Base-by-base conservation (phyloP, 2,797 vertebrate species). In the Pangasius sanitwongsei region DNA sequence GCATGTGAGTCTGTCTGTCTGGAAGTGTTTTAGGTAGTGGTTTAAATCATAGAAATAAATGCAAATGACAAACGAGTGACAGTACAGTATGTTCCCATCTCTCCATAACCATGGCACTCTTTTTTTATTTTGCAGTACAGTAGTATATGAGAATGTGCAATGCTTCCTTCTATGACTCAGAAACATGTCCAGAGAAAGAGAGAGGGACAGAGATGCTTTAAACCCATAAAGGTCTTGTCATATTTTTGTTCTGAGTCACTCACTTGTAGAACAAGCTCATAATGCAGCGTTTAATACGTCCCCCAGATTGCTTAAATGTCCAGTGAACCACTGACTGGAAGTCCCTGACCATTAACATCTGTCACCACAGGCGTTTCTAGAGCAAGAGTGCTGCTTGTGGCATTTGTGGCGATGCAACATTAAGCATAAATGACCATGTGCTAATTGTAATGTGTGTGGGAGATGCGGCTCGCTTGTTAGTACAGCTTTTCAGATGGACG, bases 401-500 rank as follows among this genome's bases (percentile, higher is more conserved):
- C 44, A 83, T 82, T 69, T 72, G 57, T 82, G 59, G 78, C 63
- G 48, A 83, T 23, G 85, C 50, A 44, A 59, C 65, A 72, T 59
- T 31, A 70, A 44, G 23, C 78, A 72, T 81, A 72, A 83, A 83
- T 20, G 65, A 31, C n/a, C 55, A 5, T 28, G 65, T 6, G 85
- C 55, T 86, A 70, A 86, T 80, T 87, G 67, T 50, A 20, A 86
- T 50, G n/a, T 3, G 77, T 9, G 61, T 34, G 25, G 31, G 61
- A 11, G 44, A 9, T 4, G 86, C 3, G 20, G 41, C 23, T 70
- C 20, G 6, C 59, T 70, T 69, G 63, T 69, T 48, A 85, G 65
- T 89, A 72, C 65, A 50, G 67, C 57, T 20, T 83, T 65, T 87
- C n/a, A 15, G 78, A 50, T 6, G 57, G 88, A 69, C 18, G 85